Percentiles rank a stretch among this genome's conserved stretches.
These are phyloP conservation scores for Esperia sulphurella DNA, from an alignment of 2,888 invertebrate genomes.

Conservation along the genomic window DNA sequence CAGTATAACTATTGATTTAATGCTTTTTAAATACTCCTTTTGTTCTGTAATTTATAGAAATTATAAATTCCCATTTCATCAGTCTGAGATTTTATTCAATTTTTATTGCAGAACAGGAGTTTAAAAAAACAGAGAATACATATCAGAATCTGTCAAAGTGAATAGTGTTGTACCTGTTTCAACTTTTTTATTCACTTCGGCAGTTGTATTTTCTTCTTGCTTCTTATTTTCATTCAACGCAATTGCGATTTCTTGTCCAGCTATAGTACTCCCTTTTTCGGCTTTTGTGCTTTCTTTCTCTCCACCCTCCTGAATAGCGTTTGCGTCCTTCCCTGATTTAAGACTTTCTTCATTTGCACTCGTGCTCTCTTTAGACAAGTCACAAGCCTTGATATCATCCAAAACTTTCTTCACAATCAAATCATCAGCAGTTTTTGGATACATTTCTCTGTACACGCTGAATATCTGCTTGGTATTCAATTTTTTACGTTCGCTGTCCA, in stretches of 20 bases:
- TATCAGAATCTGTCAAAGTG: not conserved
- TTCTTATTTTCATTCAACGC: not conserved
- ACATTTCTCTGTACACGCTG: conserved; percentile 20
- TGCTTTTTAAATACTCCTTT: not conserved
- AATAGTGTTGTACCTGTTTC: conserved; percentile 1
- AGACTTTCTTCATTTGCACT: not conserved
- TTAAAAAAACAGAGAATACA: not conserved
- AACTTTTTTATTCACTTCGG: not conserved
- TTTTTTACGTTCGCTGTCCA: conserved; percentile 13
- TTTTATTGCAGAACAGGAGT: no score
- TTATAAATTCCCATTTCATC: not conserved
- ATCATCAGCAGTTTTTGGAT: conserved; percentile 22
- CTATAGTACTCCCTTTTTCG: no score
- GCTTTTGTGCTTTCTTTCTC: no score
- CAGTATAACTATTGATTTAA: not conserved
- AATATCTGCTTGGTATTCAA: conserved; percentile 14
- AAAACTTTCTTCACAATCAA: conserved; percentile 18
- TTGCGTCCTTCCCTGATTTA: not conserved
- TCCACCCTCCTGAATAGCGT: not conserved
- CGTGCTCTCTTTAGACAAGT: conserved; percentile 3
- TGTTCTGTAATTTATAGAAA: not conserved
- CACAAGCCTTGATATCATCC: conserved; percentile 18
- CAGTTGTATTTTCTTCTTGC: not conserved
- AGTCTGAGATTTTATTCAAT: not conserved
- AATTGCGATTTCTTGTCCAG: not conserved